Evolutionary conservation across 1,140 invertebrate species (phyloP).

Genomic region (Lepidurus apus): DNA sequence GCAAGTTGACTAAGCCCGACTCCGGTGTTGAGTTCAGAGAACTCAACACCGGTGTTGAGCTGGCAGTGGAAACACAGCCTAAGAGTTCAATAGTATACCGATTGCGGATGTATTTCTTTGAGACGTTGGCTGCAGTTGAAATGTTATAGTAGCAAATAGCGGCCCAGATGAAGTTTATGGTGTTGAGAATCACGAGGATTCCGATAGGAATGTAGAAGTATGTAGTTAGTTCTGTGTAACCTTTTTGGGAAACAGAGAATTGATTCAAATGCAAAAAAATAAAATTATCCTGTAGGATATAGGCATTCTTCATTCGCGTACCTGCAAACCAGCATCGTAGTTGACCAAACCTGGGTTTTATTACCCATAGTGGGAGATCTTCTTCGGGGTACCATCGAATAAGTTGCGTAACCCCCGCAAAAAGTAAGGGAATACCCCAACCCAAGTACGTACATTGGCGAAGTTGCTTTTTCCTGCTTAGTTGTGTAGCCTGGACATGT

Average conservation of each 20-base stretch:
- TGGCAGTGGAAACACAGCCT: too few species aligned
- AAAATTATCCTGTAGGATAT: neutral
- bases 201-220: too few species aligned
- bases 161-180: too few species aligned
- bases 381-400: too few species aligned
- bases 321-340: neutral
- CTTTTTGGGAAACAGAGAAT: neutral
- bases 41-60: too few species aligned
- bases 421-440: neutral
- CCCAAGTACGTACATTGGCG: neutral
- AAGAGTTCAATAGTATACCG: neutral
- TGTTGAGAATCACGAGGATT: too few species aligned
- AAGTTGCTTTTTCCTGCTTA: neutral
- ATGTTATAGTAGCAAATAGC: too few species aligned
- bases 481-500: neutral
- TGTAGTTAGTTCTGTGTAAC: neutral
- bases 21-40: too few species aligned
- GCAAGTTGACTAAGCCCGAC: too few species aligned
- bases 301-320: neutral
- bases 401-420: neutral
- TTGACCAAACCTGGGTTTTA: neutral
- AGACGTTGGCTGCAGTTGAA: too few species aligned
- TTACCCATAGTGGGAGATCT: neutral
- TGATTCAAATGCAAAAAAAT: neutral
- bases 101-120: too few species aligned